phyloP scores from a whole-genome alignment of 1,140 invertebrate species.

The Calosoma granatense region DNA sequence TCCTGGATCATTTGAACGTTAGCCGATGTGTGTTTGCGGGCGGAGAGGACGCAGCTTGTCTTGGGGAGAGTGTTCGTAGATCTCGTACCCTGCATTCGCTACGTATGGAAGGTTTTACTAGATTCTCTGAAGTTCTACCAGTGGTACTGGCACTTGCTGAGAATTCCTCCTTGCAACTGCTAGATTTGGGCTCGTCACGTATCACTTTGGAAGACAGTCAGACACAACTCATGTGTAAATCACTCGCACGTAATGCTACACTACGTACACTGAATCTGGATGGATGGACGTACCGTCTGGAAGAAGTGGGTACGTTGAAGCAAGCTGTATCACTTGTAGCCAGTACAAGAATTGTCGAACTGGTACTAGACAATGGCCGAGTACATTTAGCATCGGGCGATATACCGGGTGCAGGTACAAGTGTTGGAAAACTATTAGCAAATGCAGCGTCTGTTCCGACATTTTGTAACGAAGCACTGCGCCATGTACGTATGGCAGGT shows the following conservation, averaged over 20 bases:
- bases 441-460: slow-evolving; percentile 23
- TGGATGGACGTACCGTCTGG: slow-evolving; percentile 45
- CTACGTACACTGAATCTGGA: slow-evolving; percentile 42
- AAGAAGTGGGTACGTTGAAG: slow-evolving; percentile 37
- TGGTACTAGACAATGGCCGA: slow-evolving; percentile 37
- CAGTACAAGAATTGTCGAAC: slow-evolving; percentile 36
- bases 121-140: slow-evolving; percentile 37
- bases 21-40: slow-evolving; percentile 38
- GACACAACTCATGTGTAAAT: slow-evolving; percentile 41
- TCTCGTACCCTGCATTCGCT: slow-evolving; percentile 41
- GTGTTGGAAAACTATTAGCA: slow-evolving; percentile 31
- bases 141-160: slow-evolving; percentile 42
- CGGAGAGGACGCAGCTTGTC: slow-evolving; percentile 42
- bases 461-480: slow-evolving; percentile 32
- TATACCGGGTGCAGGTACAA: slow-evolving; percentile 1
- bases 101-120: slow-evolving; percentile 41
- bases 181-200: slow-evolving; percentile 42
- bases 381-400: slow-evolving; percentile 34
- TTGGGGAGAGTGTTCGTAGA: slow-evolving; percentile 43
- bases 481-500: slow-evolving; percentile 40
- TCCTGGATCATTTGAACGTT: slow-evolving; percentile 41
- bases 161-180: slow-evolving; percentile 40
- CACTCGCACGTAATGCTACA: slow-evolving; percentile 40
- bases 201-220: slow-evolving; percentile 43
- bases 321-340: slow-evolving; percentile 36